Evolutionary conservation across 2,113 vertebrate species (phyloP).

Genomic region (Pedionomus torquatus): DNA sequence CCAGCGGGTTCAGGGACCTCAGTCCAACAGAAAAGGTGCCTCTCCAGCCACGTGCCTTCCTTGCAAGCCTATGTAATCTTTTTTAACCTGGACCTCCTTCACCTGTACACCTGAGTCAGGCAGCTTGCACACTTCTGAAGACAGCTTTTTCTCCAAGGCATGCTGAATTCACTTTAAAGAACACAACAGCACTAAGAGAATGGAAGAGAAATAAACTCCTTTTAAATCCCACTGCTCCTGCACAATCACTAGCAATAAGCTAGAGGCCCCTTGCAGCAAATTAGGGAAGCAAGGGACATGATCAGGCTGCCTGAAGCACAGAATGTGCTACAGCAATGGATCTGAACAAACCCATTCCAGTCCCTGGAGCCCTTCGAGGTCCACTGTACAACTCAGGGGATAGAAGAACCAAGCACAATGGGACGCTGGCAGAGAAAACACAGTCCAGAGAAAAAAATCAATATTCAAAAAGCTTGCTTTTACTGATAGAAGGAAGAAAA

Average conservation of each 20-base stretch:
- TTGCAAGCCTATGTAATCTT: neutral
- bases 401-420: neutral
- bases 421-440: neutral
- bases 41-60: neutral
- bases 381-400: neutral
- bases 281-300: neutral
- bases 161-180: neutral
- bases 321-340: neutral
- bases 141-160: neutral
- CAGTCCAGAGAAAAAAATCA: neutral
- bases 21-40: neutral
- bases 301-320: neutral
- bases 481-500: neutral
- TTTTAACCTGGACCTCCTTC: neutral
- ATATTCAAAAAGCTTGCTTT: neutral
- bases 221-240: neutral
- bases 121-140: accelerated
- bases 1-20: too few relatives aligned
- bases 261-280: neutral
- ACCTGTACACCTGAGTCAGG: accelerated
- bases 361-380: neutral
- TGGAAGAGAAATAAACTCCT: neutral
- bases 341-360: neutral
- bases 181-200: neutral
- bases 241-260: neutral